A percentile compares a stretch with the other conserved stretches of the same genome.
These are phyloP conservation scores for Drosophila bipectinata DNA, from an alignment of 1,140 invertebrate species.

Conservation along the genomic window DNA sequence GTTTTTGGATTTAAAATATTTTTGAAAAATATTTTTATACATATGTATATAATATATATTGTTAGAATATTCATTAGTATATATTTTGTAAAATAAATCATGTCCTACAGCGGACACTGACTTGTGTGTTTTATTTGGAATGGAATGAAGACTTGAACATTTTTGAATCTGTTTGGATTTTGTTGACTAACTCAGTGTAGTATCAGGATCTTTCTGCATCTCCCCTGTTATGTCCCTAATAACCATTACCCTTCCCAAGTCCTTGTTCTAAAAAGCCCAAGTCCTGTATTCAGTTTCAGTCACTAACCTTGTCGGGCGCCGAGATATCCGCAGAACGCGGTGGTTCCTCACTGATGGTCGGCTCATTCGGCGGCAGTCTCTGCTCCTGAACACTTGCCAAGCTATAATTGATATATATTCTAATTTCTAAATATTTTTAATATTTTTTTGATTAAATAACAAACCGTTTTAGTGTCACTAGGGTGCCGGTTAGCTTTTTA, in stretches of 20 bases:
- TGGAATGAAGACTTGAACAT: no score
- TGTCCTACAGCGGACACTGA: not conserved
- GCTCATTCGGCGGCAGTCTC: conserved; percentile 88
- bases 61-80: conserved; percentile 38
- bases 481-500: conserved; percentile 97
- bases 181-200: not conserved
- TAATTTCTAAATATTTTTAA: not conserved
- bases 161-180: not conserved
- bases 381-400: conserved; percentile 98
- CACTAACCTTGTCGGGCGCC: conserved; percentile 88
- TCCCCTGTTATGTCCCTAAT: not conserved
- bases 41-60: conserved; percentile 27
- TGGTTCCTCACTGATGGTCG: conserved; percentile 87
- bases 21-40: conserved; percentile 57
- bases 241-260: not conserved
- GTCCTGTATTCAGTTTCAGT: not conserved
- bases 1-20: conserved; percentile 61
- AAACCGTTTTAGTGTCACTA: conserved; percentile 98
- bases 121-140: not conserved
- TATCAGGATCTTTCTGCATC: not conserved
- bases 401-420: conserved; percentile 84
- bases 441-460: not conserved
- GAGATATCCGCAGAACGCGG: conserved; percentile 87
- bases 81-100: conserved; percentile 49
- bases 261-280: not conserved